phyloP scores from a whole-genome alignment of 1,140 invertebrate genomes.

The Amyelois transitella region DNA sequence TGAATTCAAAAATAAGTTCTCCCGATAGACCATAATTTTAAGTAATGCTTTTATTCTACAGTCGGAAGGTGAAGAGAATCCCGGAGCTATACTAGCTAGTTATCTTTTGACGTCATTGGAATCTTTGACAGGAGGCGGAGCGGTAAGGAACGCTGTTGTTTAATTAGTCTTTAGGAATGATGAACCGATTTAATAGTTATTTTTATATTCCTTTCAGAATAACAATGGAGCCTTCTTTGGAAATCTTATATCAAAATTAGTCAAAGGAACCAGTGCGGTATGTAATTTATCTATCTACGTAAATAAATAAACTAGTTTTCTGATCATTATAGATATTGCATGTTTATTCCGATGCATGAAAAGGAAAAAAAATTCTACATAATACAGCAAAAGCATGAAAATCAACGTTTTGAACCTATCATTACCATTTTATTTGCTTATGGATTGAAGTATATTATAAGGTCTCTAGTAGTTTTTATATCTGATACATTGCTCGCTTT shows the following conservation, averaged over 20 bases:
- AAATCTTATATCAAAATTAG: slow-evolving; percentile 51
- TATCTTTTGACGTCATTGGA: slow-evolving; percentile 60
- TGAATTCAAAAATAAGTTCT: not conserved
- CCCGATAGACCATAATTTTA: not conserved
- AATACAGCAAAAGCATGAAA: no score
- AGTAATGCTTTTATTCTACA: slow-evolving; percentile 28
- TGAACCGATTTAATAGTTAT: not conserved
- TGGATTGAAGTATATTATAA: no score
- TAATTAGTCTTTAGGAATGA: not conserved
- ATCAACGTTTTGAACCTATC: no score
- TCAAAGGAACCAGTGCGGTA: slow-evolving; percentile 61
- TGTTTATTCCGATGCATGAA: no score
- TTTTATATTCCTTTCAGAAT: slow-evolving; percentile 41
- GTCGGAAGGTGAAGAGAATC: slow-evolving; percentile 60
- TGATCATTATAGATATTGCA: no score
- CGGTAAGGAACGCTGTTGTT: slow-evolving; percentile 36
- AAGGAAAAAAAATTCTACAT: no score
- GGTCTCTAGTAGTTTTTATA: no score
- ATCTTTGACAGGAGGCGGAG: slow-evolving; percentile 55
- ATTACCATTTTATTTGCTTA: no score
- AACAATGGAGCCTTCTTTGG: slow-evolving; percentile 68
- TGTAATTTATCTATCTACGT: no score
- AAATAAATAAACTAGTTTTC: no score
- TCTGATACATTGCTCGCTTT: no score
- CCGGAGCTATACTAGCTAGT: slow-evolving; percentile 50